Conservation (phyloP, 2,113 vertebrate genomes). For the Marcusenius ussheri region DNA sequence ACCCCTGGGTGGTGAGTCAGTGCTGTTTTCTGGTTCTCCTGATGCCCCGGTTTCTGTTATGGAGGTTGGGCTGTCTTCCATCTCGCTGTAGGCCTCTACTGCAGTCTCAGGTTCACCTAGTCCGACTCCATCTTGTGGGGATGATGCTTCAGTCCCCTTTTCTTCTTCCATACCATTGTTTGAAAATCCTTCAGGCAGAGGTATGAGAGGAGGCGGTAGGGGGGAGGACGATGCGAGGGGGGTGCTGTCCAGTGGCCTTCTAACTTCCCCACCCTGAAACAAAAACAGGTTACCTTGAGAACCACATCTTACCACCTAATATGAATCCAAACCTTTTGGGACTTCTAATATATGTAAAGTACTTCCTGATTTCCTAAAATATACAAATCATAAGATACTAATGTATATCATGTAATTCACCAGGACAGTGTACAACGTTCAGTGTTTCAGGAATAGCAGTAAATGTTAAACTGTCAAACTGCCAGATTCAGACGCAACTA, state of each 20-base stretch:
- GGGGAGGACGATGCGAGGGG: conserved; percentile 35
- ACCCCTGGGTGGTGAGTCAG: conserved; percentile 43
- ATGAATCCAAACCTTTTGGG: background rate
- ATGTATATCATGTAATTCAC: background rate
- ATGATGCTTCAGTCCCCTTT: conserved; percentile 53
- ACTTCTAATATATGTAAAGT: background rate
- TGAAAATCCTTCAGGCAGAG: conserved; percentile 53
- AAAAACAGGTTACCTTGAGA: background rate
- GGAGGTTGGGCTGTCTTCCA: conserved; percentile 39
- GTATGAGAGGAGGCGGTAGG: conserved; percentile 75
- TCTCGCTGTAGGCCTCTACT: conserved; percentile 58
- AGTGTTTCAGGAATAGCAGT: background rate
- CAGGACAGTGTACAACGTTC: background rate
- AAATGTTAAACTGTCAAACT: background rate
- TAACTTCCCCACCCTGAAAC: conserved; percentile 70
- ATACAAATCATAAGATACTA: background rate
- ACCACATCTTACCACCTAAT: background rate
- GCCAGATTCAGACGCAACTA: background rate
- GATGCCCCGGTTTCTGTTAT: conserved; percentile 34
- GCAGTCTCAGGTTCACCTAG: conserved; percentile 55
- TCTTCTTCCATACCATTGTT: conserved; percentile 59
- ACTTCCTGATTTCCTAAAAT: background rate
- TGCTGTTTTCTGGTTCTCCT: conserved; percentile 24
- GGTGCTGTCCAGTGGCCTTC: conserved; percentile 49
- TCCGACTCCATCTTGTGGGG: conserved; percentile 60